Conservation (phyloP, 2,113 vertebrate species). For the Clinocottus analis region DNA sequence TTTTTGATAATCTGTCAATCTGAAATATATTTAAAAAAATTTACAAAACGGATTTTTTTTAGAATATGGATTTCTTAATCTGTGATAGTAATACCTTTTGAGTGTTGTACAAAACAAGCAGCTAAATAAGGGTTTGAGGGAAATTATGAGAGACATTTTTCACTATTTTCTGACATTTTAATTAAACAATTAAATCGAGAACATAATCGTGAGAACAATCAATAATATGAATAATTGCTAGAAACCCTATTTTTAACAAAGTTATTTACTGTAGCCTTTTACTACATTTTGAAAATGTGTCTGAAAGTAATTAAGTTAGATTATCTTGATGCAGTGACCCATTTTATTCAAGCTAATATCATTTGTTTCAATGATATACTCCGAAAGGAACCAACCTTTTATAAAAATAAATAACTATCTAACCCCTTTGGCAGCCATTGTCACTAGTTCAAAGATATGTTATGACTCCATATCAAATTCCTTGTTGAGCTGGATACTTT, state of each 20-base stretch:
- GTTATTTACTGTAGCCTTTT: neutral
- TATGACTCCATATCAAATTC: slow-evolving; percentile 57
- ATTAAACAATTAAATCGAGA: neutral
- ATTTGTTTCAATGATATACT: neutral
- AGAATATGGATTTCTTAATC: neutral
- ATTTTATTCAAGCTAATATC: neutral
- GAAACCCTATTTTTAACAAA: neutral
- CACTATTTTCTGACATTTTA: neutral
- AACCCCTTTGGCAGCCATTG: slow-evolving; percentile 3
- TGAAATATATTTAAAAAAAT: too few relatives aligned
- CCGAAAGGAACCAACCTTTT: neutral
- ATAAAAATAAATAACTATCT: neutral
- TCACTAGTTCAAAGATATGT: slow-evolving; percentile 38
- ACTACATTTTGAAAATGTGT: neutral
- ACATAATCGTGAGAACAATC: neutral
- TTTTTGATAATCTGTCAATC: neutral
- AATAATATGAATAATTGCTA: neutral
- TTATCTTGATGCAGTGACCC: neutral
- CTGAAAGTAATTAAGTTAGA: neutral
- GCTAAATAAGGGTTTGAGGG: too few relatives aligned
- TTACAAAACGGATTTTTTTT: too few relatives aligned
- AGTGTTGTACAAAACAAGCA: neutral
- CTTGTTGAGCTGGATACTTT: slow-evolving; percentile 49
- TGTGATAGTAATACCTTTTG: neutral
- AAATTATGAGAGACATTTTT: neutral